phyloP scores from a whole-genome alignment of 2,113 vertebrate genomes.

The Phylloscopus whistleri region DNA sequence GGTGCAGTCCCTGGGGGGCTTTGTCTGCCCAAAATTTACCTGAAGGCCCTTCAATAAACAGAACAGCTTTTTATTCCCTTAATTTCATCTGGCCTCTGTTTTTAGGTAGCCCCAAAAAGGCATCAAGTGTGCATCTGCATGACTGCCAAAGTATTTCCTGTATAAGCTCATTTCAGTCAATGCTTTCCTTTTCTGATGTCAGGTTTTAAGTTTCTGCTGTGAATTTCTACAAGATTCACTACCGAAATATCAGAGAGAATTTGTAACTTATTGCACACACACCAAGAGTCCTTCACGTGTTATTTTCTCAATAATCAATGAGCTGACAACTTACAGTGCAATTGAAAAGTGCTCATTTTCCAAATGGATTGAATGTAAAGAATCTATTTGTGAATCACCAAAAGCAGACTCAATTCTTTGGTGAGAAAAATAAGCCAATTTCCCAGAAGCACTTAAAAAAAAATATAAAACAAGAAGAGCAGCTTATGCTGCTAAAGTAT shows the following conservation, averaged over 20 bases:
- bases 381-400: neutral
- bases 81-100: accelerated
- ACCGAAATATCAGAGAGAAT: neutral
- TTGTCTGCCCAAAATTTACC: neutral
- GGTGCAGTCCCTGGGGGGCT: neutral
- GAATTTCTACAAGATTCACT: neutral
- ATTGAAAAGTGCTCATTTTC: neutral
- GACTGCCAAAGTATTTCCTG: neutral
- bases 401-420: neutral
- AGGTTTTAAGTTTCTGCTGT: neutral
- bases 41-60: neutral
- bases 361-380: accelerated
- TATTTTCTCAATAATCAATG: neutral
- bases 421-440: neutral
- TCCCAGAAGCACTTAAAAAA: neutral
- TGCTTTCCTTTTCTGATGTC: neutral
- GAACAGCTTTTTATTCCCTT: neutral
- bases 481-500: too few species aligned
- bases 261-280: neutral
- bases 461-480: neutral
- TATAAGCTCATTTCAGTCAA: neutral
- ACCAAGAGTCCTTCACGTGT: neutral
- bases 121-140: neutral
- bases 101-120: neutral
- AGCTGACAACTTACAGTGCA: neutral